Evolutionary conservation across 2,113 vertebrate species (phyloP).

Genomic region (Sminthopsis crassicaudata): DNA sequence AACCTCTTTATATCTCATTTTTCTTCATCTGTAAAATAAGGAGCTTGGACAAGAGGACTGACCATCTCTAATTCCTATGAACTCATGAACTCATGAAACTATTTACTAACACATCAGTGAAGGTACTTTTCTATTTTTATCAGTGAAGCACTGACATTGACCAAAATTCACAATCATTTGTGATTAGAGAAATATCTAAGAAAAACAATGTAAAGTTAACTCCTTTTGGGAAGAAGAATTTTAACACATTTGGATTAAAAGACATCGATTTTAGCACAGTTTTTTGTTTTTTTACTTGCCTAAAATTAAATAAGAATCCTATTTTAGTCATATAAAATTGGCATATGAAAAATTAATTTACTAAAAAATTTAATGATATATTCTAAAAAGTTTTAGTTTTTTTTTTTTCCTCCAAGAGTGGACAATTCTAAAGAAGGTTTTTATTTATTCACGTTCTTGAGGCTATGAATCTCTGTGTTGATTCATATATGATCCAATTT

Average conservation of each 20-base stretch:
- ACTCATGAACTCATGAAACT: not conserved
- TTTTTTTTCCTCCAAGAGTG: not conserved
- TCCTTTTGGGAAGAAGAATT: not conserved
- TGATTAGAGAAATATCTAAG: conserved; percentile 5
- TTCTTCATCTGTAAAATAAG: not conserved
- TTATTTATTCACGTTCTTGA: conserved; percentile 45
- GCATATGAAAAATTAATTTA: not conserved
- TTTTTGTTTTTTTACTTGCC: too few species aligned
- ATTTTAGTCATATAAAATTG: conserved; percentile 28
- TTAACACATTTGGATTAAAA: conserved; percentile 33
- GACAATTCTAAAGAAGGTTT: conserved; percentile 35
- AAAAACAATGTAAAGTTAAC: conserved; percentile 17
- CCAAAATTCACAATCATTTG: not conserved
- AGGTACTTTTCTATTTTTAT: not conserved
- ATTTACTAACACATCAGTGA: not conserved
- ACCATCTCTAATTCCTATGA: not conserved
- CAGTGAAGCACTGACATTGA: not conserved
- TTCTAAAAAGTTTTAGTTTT: not conserved
- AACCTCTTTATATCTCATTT: not conserved
- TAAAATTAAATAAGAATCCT: conserved; percentile 50
- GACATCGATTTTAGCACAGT: conserved; percentile 8
- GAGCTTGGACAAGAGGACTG: not conserved
- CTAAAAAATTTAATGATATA: conserved; percentile 34
- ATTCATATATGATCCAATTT: conserved; percentile 12
- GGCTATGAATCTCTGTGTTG: not conserved